Conservation (phyloP, 2,888 invertebrate genomes). For the Lepidocyrtinus sp. region DNA sequence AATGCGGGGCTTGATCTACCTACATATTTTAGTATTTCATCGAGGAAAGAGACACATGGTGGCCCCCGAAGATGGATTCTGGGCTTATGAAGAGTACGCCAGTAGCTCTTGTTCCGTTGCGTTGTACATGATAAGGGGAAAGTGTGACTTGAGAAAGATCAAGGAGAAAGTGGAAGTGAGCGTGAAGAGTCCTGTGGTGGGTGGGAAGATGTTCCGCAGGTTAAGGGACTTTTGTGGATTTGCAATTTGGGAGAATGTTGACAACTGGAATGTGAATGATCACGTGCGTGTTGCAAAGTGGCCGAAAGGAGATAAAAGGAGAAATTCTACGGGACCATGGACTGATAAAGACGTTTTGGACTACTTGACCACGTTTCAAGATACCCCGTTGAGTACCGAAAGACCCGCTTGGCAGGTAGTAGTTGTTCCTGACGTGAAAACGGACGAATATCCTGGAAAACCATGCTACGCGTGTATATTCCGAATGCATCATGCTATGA, state of each 20-base stretch:
- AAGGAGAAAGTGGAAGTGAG: slow-evolving; percentile 35
- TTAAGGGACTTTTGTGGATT: slow-evolving; percentile 58
- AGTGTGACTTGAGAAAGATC: slow-evolving; percentile 59
- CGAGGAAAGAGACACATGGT: slow-evolving; percentile 37
- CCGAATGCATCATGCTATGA: slow-evolving; percentile 61
- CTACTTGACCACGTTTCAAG: slow-evolving; percentile 61
- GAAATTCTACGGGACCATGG: slow-evolving; percentile 4
- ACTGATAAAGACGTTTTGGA: slow-evolving; percentile 61
- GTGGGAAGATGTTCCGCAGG: slow-evolving; percentile 47
- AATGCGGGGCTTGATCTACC: slow-evolving; percentile 19
- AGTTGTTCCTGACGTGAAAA: slow-evolving; percentile 56
- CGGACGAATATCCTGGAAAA: not conserved
- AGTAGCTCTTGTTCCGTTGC: slow-evolving; percentile 60
- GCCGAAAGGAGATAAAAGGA: slow-evolving; percentile 12
- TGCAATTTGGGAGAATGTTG: slow-evolving; percentile 62
- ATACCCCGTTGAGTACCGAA: slow-evolving; percentile 41
- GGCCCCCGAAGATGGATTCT: slow-evolving; percentile 60
- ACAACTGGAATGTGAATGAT: slow-evolving; percentile 41
- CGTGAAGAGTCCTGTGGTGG: slow-evolving; percentile 45
- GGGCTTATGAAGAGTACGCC: slow-evolving; percentile 63
- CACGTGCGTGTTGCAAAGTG: slow-evolving; percentile 55
- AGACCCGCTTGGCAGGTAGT: slow-evolving; percentile 66
- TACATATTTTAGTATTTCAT: slow-evolving; percentile 34
- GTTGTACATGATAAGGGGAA: slow-evolving; percentile 66
- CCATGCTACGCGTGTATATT: slow-evolving; percentile 63